Percentiles rank a stretch among this genome's conserved stretches.
These are phyloP conservation scores for Charaxes varanes DNA, from an alignment of 1,140 invertebrate species.

Conservation along the genomic window DNA sequence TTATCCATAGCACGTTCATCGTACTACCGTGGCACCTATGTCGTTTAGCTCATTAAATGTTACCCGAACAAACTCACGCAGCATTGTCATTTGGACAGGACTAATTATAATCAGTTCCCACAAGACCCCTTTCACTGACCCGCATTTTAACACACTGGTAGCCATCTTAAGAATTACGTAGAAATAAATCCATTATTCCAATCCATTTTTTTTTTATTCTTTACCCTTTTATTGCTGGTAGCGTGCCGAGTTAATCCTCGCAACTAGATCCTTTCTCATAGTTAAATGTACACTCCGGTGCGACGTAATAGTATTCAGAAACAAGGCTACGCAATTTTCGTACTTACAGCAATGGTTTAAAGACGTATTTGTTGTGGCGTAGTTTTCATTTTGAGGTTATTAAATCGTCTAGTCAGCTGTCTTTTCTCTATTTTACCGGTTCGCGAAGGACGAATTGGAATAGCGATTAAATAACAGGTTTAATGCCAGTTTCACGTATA, in stretches of 20 bases:
- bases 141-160: conserved; percentile 17
- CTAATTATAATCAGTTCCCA: conserved; percentile 26
- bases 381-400: conserved; percentile 7
- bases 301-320: conserved; percentile 7
- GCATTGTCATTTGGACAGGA: conserved; percentile 5
- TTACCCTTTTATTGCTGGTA: conserved; percentile 31
- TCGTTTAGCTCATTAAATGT: no score
- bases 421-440: conserved; percentile 43
- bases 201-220: conserved; percentile 21
- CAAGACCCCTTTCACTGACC: conserved; percentile 12
- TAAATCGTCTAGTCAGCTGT: conserved; percentile 27
- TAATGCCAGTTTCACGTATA: conserved; percentile 10
- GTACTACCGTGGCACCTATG: no score
- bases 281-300: conserved; percentile 24
- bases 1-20: no score
- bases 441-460: conserved; percentile 34
- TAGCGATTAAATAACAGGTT: conserved; percentile 32
- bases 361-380: conserved; percentile 2
- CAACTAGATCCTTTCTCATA: conserved; percentile 44
- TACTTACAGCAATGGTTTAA: not conserved
- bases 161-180: conserved; percentile 25
- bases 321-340: conserved; percentile 3
- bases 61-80: no score
- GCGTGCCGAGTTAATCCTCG: conserved; percentile 35
- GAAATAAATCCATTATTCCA: conserved; percentile 40